Evolutionary conservation across 1,140 invertebrate species (phyloP).

Genomic region (Magallana ariakensis): DNA sequence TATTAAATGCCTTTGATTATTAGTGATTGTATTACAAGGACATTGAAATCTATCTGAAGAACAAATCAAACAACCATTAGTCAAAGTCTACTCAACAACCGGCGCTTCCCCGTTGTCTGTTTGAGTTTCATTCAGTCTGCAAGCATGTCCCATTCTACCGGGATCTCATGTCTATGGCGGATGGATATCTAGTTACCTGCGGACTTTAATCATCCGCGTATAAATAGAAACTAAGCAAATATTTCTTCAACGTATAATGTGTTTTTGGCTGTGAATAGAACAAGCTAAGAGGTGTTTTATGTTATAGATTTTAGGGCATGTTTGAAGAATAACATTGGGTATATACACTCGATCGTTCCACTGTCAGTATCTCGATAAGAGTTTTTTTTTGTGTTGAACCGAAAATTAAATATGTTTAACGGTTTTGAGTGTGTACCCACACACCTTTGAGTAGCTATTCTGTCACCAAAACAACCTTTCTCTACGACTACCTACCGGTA

Average conservation of each 20-base stretch:
- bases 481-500: too few relatives aligned
- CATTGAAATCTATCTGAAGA: not conserved
- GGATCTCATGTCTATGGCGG: not conserved
- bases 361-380: too few relatives aligned
- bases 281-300: not conserved
- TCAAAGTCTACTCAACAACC: not conserved
- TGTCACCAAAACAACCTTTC: too few relatives aligned
- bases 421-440: too few relatives aligned
- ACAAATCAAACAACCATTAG: not conserved
- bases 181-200: not conserved
- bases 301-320: not conserved
- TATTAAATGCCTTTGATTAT: too few relatives aligned
- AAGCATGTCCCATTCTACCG: not conserved
- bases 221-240: not conserved
- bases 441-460: too few relatives aligned
- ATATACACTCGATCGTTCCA: too few relatives aligned
- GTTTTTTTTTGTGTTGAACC: too few relatives aligned
- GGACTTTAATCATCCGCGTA: constrained; percentile 2
- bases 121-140: constrained; percentile 24
- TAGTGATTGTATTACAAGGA: too few relatives aligned
- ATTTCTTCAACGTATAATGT: not conserved
- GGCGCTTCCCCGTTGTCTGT: not conserved
- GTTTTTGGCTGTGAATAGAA: constrained; percentile 1
- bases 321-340: too few relatives aligned
- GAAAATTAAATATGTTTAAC: too few relatives aligned